Evolutionary conservation across 2,888 invertebrate genomes (phyloP), one percentile per base, ranked within the genome.

Genomic region (Dermolepida albohirtum): DNA sequence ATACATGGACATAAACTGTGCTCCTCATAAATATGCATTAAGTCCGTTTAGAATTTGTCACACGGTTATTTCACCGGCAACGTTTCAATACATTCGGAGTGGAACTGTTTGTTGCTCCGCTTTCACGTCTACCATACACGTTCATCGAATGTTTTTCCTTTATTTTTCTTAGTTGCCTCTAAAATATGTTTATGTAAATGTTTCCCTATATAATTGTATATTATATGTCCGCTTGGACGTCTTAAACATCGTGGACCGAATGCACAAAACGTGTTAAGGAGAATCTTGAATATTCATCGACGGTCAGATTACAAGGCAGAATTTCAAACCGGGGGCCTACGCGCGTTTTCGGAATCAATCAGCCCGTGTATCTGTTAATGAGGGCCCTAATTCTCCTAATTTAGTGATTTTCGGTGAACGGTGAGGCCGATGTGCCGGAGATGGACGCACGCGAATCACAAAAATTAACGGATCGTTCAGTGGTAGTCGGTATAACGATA

Each of bases 361-460:
- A 72, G 72, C 67, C 69, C 69, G 74, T 82, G 82, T 82, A 82
- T 82, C 82, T 78, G 79, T 81, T 82, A 83, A 82, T 82, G 82
- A 82, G 82, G 76, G 78, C 74, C 76, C 80, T 79, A 80, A 80
- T 80, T 81, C 80, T 75, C 77, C 80, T 81, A 81, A 82, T 82
- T 82, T 78, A 78, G 78, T 77, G 76, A 78, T 80, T 62, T 62
- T 62, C 59, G 59, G 59, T 62, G 47, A 62, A 62, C 59, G 59
- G 59, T 62, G 47, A 62, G 47, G 59, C 62, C 66, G 66, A 40
- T 52, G 16, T 49, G 55, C 27, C 51, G 57, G 40, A 50, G 66
- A 50, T 59, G 57, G 34, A 43, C 57, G 66, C 57, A 57, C 49
- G 49, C 66, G 59, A 62, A 49, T 29, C 59, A 16, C 11, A 62